These are phyloP conservation scores for Coleophora deauratella DNA, from an alignment of 2,888 invertebrate genomes.

Conservation along the genomic window DNA sequence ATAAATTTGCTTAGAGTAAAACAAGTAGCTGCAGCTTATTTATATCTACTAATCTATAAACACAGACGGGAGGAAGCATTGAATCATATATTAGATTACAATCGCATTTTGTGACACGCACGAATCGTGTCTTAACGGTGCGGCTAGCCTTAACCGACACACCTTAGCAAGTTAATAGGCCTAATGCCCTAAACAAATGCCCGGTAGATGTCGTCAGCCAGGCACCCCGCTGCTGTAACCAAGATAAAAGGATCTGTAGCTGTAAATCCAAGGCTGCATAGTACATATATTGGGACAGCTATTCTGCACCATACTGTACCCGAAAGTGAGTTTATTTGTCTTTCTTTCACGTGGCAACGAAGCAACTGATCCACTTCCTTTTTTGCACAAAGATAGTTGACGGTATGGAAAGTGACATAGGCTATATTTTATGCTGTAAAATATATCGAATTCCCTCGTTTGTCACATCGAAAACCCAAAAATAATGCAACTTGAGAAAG, in stretches of 20 bases:
- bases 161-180: conserved; percentile 20
- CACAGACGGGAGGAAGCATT: conserved; percentile 9
- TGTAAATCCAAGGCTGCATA: conserved; percentile 33
- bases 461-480: no score
- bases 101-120: conserved; percentile 16
- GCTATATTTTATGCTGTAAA: no score
- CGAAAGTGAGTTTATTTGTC: no score
- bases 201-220: conserved; percentile 31
- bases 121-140: conserved; percentile 21
- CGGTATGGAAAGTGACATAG: no score
- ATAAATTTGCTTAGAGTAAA: conserved; percentile 14
- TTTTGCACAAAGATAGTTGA: no score
- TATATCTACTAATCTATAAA: no score
- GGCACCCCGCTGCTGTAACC: conserved; percentile 20
- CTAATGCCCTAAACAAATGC: conserved; percentile 27
- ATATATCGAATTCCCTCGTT: no score
- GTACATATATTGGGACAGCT: no score
- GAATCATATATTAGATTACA: conserved; percentile 3
- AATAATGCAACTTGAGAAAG: no score
- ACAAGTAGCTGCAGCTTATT: conserved; percentile 4
- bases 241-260: conserved; percentile 43
- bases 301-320: no score
- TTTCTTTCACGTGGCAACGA: no score
- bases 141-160: conserved; percentile 24
- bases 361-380: no score